These are phyloP conservation scores for Eilema sororculum DNA, from an alignment of 2,888 invertebrate genomes.

Conservation along the genomic window DNA sequence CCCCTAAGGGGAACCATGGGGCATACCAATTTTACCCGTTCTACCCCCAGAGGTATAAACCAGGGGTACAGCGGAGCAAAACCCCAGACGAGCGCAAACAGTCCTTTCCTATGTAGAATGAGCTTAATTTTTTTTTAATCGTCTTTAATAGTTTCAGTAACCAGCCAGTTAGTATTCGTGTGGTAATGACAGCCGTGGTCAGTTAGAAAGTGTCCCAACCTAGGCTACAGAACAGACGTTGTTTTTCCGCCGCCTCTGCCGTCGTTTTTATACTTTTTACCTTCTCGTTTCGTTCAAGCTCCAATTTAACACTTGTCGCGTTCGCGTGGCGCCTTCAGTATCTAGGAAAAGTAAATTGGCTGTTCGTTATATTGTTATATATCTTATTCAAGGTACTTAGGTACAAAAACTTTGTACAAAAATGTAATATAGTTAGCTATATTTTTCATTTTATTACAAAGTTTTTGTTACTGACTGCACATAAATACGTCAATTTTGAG, in stretches of 20 bases:
- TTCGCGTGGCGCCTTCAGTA: slow-evolving; percentile 61
- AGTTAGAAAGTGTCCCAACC: slow-evolving; percentile 44
- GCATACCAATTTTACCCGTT: too few species aligned
- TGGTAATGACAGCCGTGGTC: slow-evolving; percentile 4
- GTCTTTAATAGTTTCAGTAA: neutral
- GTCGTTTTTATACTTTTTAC: slow-evolving; percentile 43
- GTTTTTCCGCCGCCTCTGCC: slow-evolving; percentile 44
- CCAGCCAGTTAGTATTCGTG: neutral
- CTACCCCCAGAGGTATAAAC: too few species aligned
- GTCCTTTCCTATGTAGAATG: too few species aligned
- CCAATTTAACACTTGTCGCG: slow-evolving; percentile 75
- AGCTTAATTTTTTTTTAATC: too few species aligned
- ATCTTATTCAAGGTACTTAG: neutral
- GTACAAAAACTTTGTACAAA: too few species aligned
- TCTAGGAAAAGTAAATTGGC: slow-evolving; percentile 38
- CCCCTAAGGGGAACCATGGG: too few species aligned
- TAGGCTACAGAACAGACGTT: slow-evolving; percentile 35
- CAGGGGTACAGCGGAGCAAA: too few species aligned
- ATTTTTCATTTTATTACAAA: too few species aligned
- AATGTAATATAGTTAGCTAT: too few species aligned
- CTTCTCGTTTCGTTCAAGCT: slow-evolving; percentile 58
- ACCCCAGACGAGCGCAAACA: too few species aligned
- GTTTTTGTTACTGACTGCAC: too few species aligned
- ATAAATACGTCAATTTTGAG: too few species aligned
- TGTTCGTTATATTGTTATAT: neutral